These are phyloP conservation scores for Batillaria attramentaria DNA, from an alignment of 1,140 invertebrate species.

Conservation along the genomic window DNA sequence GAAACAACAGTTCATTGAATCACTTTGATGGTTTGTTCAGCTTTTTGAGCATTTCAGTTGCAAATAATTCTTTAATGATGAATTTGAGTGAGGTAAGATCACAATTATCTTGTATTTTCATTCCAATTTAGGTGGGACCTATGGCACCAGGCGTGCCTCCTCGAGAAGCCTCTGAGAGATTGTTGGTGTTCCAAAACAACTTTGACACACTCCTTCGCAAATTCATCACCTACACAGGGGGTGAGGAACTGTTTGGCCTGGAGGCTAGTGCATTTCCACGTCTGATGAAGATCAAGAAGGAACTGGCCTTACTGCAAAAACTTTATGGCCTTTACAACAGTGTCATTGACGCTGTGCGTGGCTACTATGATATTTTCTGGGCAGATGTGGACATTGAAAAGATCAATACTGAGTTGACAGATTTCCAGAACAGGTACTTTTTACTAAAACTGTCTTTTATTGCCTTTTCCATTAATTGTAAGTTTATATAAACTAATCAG, in stretches of 20 bases:
- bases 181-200: conserved; percentile 77
- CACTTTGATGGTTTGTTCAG: too few species aligned
- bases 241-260: conserved; percentile 93
- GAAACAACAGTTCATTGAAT: too few species aligned
- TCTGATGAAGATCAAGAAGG: conserved; percentile 90
- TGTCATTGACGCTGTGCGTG: conserved; percentile 94
- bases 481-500: too few species aligned
- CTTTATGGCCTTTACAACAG: conserved; percentile 96
- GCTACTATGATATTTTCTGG: conserved; percentile 97
- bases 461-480: too few species aligned
- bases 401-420: conserved; percentile 96
- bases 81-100: too few species aligned
- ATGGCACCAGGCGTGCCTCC: conserved; percentile 93
- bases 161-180: conserved; percentile 90
- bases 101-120: too few species aligned
- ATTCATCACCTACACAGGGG: conserved; percentile 90
- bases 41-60: too few species aligned
- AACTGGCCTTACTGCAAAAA: conserved; percentile 93
- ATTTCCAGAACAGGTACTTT: conserved; percentile 96
- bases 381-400: conserved; percentile 96
- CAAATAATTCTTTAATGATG: too few species aligned
- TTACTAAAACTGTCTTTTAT: too few species aligned
- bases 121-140: conserved; percentile 83
- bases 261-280: conserved; percentile 91
- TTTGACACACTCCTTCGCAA: conserved; percentile 96